phyloP scores from a whole-genome alignment of 2,888 invertebrate species.

The Acleris laterana region DNA sequence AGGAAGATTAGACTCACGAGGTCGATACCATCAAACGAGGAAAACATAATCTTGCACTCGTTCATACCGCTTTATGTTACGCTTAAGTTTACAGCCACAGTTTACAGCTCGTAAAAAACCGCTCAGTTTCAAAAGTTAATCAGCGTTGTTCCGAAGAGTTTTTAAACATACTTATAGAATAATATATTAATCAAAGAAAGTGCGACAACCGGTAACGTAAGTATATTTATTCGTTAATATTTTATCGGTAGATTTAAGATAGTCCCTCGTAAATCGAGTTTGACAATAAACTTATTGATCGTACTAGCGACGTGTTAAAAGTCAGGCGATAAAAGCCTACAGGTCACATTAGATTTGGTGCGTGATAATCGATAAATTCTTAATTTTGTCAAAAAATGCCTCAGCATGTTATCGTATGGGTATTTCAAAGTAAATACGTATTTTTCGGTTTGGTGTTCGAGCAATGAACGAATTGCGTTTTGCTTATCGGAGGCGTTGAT shows the following conservation, averaged over 20 bases:
- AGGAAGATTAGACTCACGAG: slow-evolving; percentile 10
- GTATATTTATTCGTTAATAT: slow-evolving; percentile 8
- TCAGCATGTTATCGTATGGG: too few species aligned
- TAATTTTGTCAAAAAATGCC: too few species aligned
- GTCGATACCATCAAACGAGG: slow-evolving; percentile 2
- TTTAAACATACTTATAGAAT: slow-evolving; percentile 1
- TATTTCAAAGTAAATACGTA: not conserved
- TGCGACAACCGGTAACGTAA: not conserved
- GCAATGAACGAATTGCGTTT: not conserved
- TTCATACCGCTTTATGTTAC: too few species aligned
- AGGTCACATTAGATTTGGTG: slow-evolving; percentile 19
- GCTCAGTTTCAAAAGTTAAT: not conserved
- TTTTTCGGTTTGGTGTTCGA: not conserved
- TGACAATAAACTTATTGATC: slow-evolving; percentile 28
- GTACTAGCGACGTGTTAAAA: slow-evolving; percentile 12
- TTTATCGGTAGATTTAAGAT: slow-evolving; percentile 24
- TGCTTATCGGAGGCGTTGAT: slow-evolving; percentile 12
- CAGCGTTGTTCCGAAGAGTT: not conserved
- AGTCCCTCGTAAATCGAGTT: slow-evolving; percentile 17
- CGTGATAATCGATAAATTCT: too few species aligned
- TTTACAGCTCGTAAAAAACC: not conserved
- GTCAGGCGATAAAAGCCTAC: slow-evolving; percentile 28
- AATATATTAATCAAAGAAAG: not conserved
- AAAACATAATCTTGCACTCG: slow-evolving; percentile 1
- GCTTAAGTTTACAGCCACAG: too few species aligned